Evolutionary conservation across 2,113 vertebrate species (phyloP).

Genomic region (Ramphastos sulfuratus): DNA sequence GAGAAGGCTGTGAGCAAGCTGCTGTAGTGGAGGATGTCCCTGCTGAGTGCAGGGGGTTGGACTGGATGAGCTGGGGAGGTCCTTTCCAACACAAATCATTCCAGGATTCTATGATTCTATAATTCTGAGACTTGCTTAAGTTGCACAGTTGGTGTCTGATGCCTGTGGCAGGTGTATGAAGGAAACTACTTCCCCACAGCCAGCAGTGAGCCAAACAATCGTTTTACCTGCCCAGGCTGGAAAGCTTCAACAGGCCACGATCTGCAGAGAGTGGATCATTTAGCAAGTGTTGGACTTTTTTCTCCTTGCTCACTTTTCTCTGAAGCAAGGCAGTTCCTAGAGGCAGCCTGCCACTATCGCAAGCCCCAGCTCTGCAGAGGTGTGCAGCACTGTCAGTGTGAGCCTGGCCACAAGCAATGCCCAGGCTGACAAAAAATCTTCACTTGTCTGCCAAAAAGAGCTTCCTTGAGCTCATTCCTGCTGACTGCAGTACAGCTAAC

Average conservation of each 20-base stretch:
- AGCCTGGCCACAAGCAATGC: background rate
- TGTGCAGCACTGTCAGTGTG: accelerated
- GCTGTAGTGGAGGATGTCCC: no score
- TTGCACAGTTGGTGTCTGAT: background rate
- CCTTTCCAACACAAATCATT: no score
- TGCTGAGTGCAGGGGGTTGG: no score
- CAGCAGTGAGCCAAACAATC: background rate
- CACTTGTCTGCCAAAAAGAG: background rate
- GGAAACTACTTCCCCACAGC: background rate
- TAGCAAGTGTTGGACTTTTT: background rate
- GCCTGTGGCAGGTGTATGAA: background rate
- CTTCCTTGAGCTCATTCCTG: background rate
- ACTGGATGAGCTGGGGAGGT: no score
- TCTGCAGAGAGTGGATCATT: no score
- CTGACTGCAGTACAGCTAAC: background rate
- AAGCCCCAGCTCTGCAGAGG: background rate
- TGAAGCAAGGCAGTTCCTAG: background rate
- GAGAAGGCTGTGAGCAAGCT: no score
- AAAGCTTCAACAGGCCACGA: no score
- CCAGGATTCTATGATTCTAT: no score
- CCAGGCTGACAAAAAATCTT: background rate
- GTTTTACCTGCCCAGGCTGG: background rate
- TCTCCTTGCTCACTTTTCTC: background rate
- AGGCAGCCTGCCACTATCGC: background rate
- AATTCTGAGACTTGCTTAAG: background rate